phyloP scores from a whole-genome alignment of 2,888 invertebrate species.

The Drosophila formosana region DNA sequence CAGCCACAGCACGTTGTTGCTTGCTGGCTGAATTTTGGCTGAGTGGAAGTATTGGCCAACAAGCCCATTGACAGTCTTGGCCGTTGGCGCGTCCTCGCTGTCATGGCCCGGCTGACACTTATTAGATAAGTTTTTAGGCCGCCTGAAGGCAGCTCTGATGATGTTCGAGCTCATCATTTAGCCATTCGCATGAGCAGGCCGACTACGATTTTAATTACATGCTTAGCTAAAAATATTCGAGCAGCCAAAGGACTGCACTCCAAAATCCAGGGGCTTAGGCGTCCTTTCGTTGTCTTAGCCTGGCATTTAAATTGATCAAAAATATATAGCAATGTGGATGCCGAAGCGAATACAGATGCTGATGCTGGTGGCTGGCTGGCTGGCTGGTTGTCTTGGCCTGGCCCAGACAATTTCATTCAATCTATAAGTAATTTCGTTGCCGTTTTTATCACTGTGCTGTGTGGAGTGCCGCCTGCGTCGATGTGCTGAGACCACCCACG shows the following conservation, averaged over 20 bases:
- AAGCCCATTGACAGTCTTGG: conserved; percentile 6
- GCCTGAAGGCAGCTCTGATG: conserved; percentile 4
- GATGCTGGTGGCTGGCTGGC: not conserved
- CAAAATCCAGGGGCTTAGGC: conserved; percentile 62
- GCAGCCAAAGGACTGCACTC: conserved; percentile 36
- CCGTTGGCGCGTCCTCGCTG: conserved; percentile 25
- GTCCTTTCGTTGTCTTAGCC: conserved; percentile 70
- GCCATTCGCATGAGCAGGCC: conserved; percentile 47
- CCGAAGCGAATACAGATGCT: not conserved
- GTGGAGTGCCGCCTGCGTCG: conserved; percentile 37
- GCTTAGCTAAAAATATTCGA: conserved; percentile 60
- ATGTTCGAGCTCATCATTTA: conserved; percentile 61
- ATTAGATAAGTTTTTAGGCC: conserved; percentile 77
- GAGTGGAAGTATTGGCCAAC: conserved; percentile 23
- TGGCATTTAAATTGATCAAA: conserved; percentile 78
- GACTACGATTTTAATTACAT: conserved; percentile 67
- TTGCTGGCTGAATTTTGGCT: not conserved
- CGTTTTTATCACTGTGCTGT: conserved; percentile 70
- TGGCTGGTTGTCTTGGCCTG: conserved; percentile 2
- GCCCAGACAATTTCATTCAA: conserved; percentile 74
- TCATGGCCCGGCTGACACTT: conserved; percentile 71
- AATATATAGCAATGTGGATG: conserved; percentile 49
- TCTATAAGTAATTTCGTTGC: conserved; percentile 79
- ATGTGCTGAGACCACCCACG: conserved; percentile 77
- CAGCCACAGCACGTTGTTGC: conserved; percentile 42